Conservation (phyloP, 2,113 vertebrate species). For the Hemiprocne comata region DNA sequence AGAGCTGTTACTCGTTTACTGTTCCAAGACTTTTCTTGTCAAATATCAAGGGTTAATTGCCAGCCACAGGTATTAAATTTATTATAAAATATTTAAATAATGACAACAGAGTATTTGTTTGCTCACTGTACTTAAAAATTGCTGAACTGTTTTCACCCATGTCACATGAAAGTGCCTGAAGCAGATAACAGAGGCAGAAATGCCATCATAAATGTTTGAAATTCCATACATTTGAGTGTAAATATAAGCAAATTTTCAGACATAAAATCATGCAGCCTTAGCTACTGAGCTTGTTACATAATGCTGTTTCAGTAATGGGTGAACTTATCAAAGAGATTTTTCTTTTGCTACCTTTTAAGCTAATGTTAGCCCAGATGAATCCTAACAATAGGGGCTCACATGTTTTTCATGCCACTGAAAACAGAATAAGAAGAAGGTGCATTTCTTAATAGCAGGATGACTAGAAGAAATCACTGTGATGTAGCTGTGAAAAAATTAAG, state of each 20-base stretch:
- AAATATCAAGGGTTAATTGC: slow-evolving; percentile 31
- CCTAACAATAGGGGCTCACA: background rate
- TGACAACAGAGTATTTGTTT: background rate
- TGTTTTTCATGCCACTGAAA: background rate
- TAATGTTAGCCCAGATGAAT: background rate
- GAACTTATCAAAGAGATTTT: background rate
- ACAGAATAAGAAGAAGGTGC: background rate
- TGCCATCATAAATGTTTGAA: background rate
- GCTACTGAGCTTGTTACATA: background rate
- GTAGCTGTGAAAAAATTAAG: background rate
- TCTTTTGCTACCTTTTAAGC: background rate
- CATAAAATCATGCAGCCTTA: background rate
- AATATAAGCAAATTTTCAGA: background rate
- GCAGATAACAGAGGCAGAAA: background rate
- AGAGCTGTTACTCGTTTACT: background rate
- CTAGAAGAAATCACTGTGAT: background rate
- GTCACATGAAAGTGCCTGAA: background rate
- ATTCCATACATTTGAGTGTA: background rate
- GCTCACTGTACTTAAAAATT: background rate
- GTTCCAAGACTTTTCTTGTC: background rate
- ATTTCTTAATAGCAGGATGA: background rate
- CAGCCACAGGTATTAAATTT: background rate
- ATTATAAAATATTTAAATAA: slow-evolving; percentile 23
- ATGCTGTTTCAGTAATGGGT: background rate
- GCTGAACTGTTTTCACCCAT: background rate